These are phyloP conservation scores for Moxostoma hubbsi DNA, from an alignment of 2,797 vertebrate genomes.

Conservation along the genomic window DNA sequence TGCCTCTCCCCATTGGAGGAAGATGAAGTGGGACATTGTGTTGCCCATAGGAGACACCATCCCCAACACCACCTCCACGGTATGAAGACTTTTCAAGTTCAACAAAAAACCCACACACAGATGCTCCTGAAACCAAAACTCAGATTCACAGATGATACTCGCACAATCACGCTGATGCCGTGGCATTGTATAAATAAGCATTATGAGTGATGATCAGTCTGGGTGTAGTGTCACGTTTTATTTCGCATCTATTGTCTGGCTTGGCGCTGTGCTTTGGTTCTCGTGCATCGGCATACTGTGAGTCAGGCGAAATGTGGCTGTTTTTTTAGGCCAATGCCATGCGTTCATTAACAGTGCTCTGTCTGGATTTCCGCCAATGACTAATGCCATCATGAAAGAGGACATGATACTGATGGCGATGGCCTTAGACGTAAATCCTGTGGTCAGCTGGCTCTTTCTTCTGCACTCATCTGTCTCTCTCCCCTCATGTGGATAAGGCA, in stretches of 20 bases:
- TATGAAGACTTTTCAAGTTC: constrained; percentile 62
- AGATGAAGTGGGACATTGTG: constrained; percentile 71
- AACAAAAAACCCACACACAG: background rate
- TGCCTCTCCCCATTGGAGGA: constrained; percentile 80
- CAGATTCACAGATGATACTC: background rate
- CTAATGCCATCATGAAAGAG: constrained; percentile 12
- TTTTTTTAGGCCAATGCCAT: constrained; percentile 11
- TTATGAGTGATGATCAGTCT: background rate
- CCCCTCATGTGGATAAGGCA: constrained; percentile 7
- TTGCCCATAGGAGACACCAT: constrained; percentile 46
- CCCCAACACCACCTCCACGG: constrained; percentile 57
- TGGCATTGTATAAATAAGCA: background rate
- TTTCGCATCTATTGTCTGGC: constrained; percentile 10
- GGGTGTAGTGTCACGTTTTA: background rate
- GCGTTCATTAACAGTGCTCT: constrained; percentile 22
- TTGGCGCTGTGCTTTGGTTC: background rate
- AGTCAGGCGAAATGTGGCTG: background rate
- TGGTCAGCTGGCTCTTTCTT: background rate
- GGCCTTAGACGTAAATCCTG: constrained; percentile 30
- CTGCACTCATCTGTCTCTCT: background rate
- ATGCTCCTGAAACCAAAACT: background rate
- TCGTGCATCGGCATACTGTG: background rate
- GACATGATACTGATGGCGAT: constrained; percentile 5
- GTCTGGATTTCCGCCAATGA: constrained; percentile 5
- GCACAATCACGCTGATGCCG: background rate